Evolutionary conservation across 35 echinoderm and acorn worm species (phyloP).

Genomic region (Anneissia japonica): DNA sequence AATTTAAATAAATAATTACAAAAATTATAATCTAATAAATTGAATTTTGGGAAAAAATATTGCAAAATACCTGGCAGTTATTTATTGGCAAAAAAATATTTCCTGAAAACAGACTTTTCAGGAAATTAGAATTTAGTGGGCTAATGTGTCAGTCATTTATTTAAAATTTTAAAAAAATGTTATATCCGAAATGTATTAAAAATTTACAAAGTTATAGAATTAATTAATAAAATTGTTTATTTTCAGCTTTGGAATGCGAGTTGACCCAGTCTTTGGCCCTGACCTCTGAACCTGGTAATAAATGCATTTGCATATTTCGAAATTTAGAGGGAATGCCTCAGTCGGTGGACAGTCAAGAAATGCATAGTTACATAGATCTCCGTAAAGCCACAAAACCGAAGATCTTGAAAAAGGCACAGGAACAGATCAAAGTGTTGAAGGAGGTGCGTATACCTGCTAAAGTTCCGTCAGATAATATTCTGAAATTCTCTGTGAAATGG

Average conservation of each 20-base stretch:
- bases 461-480: slow-evolving; percentile 67
- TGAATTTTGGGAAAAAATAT: neutral
- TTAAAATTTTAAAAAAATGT: no score
- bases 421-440: slow-evolving; percentile 87
- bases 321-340: slow-evolving; percentile 87
- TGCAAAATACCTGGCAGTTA: neutral
- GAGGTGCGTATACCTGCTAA: slow-evolving; percentile 67
- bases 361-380: slow-evolving; percentile 94
- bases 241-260: slow-evolving; percentile 85
- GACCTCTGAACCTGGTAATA: slow-evolving; percentile 53
- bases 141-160: no score
- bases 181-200: no score
- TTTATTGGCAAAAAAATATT: neutral
- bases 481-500: slow-evolving; percentile 77
- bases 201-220: no score
- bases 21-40: neutral
- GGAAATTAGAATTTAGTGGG: no score
- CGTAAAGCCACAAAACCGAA: slow-evolving; percentile 93
- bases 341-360: slow-evolving; percentile 82
- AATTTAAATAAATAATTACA: no score
- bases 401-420: slow-evolving; percentile 95
- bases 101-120: neutral
- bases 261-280: slow-evolving; percentile 63
- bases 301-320: slow-evolving; percentile 80
- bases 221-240: neutral